Conservation (phyloP, 2,797 vertebrate species). For the Enteromius viviparus region DNA sequence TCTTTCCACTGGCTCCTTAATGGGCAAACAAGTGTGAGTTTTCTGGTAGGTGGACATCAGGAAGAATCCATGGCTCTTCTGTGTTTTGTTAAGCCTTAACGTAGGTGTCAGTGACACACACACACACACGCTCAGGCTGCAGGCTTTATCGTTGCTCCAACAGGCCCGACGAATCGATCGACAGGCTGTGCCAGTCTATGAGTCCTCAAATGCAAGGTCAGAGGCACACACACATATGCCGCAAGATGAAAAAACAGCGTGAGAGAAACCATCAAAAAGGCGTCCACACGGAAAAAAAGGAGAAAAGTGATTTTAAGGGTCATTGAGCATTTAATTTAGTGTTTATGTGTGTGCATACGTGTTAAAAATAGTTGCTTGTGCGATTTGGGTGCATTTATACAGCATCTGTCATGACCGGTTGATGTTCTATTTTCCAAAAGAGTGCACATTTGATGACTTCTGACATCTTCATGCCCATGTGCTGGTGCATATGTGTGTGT, state of each 20-base stretch:
- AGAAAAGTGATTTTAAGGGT: slow-evolving; percentile 47
- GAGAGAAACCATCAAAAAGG: slow-evolving; percentile 32
- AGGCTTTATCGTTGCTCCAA: slow-evolving; percentile 72
- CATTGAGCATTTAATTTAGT: slow-evolving; percentile 51
- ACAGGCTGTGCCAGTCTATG: slow-evolving; percentile 72
- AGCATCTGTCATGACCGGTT: slow-evolving; percentile 33
- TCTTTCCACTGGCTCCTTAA: slow-evolving; percentile 59
- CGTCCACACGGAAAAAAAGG: not conserved
- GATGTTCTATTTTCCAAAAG: slow-evolving; percentile 45
- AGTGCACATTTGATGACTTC: slow-evolving; percentile 48
- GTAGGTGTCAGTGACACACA: slow-evolving; percentile 37
- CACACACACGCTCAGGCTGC: slow-evolving; percentile 56
- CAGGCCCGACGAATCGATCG: slow-evolving; percentile 77
- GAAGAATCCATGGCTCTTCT: slow-evolving; percentile 11
- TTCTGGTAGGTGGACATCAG: slow-evolving; percentile 2
- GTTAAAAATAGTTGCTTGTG: slow-evolving; percentile 16
- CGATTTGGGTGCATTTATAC: not conserved
- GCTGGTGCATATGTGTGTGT: slow-evolving; percentile 29
- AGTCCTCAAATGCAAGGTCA: slow-evolving; percentile 72
- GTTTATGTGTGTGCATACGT: slow-evolving; percentile 26
- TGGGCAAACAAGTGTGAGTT: slow-evolving; percentile 26
- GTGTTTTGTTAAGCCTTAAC: slow-evolving; percentile 32
- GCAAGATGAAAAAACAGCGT: slow-evolving; percentile 19
- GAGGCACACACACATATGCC: slow-evolving; percentile 41
- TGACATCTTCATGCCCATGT: slow-evolving; percentile 42